These are phyloP conservation scores for Aspidiotus destructor DNA, from an alignment of 2,888 invertebrate species.

Conservation along the genomic window DNA sequence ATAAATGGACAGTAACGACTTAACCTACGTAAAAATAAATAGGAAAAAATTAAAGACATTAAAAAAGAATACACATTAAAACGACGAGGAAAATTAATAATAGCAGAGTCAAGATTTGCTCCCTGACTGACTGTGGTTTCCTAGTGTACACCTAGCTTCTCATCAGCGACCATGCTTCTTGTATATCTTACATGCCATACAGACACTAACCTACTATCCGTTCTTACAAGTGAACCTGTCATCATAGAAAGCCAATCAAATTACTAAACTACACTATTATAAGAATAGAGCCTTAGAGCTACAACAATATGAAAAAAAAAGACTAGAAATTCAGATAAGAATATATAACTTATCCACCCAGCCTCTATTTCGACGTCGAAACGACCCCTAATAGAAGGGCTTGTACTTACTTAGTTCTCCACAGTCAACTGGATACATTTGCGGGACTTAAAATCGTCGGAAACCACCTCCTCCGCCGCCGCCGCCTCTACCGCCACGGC, in stretches of 20 bases:
- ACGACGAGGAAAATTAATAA: constrained; percentile 3
- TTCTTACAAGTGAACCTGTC: constrained; percentile 23
- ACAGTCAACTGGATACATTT: constrained; percentile 15
- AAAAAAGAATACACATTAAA: constrained; percentile 2
- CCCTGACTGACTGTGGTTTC: constrained; percentile 32
- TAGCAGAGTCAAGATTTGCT: constrained; percentile 14
- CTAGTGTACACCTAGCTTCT: constrained; percentile 28
- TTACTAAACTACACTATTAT: background rate
- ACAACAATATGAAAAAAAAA: too few species aligned
- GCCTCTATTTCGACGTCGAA: too few species aligned
- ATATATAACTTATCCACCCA: too few species aligned
- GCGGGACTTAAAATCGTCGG: constrained; percentile 13
- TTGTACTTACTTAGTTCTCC: background rate
- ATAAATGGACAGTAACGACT: background rate
- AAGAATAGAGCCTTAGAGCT: too few species aligned
- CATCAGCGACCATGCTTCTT: constrained; percentile 14
- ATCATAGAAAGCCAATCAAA: constrained; percentile 26
- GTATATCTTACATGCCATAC: constrained; percentile 6
- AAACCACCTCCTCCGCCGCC: constrained; percentile 36
- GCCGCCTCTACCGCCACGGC: constrained; percentile 39
- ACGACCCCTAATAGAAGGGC: too few species aligned
- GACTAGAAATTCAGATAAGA: too few species aligned
- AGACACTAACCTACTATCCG: constrained; percentile 26
- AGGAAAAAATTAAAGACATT: background rate
- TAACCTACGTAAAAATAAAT: too few species aligned